Evolutionary conservation across 2,797 vertebrate species (phyloP).

Genomic region (Thamnophis elegans): DNA sequence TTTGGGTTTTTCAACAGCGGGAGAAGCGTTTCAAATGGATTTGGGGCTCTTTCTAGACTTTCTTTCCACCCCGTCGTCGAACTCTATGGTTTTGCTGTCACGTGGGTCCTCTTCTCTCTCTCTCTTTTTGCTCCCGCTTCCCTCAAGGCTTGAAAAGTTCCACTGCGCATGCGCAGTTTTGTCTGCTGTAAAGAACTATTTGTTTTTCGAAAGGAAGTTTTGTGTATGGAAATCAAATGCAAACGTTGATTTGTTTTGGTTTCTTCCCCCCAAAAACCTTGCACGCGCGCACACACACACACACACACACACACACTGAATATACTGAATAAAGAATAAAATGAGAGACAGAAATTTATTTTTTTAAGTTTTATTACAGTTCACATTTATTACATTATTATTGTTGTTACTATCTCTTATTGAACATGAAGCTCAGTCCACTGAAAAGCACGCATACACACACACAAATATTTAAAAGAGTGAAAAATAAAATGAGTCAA

Average conservation of each 20-base stretch:
- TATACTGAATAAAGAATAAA: neutral
- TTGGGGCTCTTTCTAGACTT: neutral
- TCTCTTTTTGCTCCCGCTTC: neutral
- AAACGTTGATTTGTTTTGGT: neutral
- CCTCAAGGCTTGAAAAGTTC: neutral
- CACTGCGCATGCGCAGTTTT: neutral
- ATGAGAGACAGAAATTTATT: too few relatives aligned
- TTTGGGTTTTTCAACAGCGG: neutral
- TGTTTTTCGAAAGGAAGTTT: neutral
- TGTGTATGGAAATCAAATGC: neutral
- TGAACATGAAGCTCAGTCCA: too few relatives aligned
- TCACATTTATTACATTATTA: too few relatives aligned
- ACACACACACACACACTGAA: fast-evolving
- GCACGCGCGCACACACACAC: too few relatives aligned
- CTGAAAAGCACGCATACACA: too few relatives aligned
- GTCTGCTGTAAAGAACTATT: fast-evolving
- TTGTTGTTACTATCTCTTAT: too few relatives aligned
- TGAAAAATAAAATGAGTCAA: too few relatives aligned
- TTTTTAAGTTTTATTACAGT: too few relatives aligned
- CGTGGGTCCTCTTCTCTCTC: too few relatives aligned
- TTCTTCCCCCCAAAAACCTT: neutral
- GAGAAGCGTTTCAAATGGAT: neutral
- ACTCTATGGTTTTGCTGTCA: fast-evolving
- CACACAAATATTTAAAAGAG: too few relatives aligned
- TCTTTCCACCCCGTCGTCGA: neutral